These are phyloP conservation scores for Myodes glareolus DNA, from an alignment of 2,113 vertebrate species.

Conservation along the genomic window DNA sequence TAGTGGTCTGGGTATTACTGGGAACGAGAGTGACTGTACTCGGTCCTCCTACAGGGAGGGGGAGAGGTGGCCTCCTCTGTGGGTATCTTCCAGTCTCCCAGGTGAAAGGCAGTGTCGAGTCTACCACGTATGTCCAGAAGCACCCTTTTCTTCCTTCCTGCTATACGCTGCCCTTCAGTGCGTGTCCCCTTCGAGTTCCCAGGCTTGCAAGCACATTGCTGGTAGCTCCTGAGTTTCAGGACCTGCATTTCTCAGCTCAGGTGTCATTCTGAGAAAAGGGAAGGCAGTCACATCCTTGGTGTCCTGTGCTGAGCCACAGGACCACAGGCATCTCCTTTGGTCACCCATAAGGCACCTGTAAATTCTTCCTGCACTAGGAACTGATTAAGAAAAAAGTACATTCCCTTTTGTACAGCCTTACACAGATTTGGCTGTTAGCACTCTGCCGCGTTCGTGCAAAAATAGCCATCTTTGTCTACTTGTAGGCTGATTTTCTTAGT, in stretches of 20 bases:
- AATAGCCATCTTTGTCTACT: background rate
- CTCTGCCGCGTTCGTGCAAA: background rate
- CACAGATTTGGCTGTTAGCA: background rate
- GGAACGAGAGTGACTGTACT: background rate
- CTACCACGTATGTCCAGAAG: accelerated
- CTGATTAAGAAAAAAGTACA: background rate
- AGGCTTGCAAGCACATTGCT: background rate
- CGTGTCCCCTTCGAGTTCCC: background rate
- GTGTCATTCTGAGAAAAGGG: background rate
- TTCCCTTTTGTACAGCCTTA: background rate
- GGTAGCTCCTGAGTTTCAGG: background rate
- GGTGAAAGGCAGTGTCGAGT: background rate
- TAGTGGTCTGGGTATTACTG: background rate
- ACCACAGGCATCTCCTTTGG: background rate
- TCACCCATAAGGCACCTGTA: background rate
- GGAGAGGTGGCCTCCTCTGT: background rate
- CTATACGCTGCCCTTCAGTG: accelerated
- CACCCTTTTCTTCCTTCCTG: accelerated
- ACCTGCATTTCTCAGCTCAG: background rate
- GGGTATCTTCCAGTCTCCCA: background rate
- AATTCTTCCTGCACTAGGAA: constrained; percentile 18
- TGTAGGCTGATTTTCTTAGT: background rate
- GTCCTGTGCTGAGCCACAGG: background rate
- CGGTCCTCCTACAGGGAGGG: background rate
- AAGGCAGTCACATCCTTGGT: background rate